Base-by-base conservation (phyloP, 2,113 vertebrate genomes). In the Phasianus colchicus region DNA sequence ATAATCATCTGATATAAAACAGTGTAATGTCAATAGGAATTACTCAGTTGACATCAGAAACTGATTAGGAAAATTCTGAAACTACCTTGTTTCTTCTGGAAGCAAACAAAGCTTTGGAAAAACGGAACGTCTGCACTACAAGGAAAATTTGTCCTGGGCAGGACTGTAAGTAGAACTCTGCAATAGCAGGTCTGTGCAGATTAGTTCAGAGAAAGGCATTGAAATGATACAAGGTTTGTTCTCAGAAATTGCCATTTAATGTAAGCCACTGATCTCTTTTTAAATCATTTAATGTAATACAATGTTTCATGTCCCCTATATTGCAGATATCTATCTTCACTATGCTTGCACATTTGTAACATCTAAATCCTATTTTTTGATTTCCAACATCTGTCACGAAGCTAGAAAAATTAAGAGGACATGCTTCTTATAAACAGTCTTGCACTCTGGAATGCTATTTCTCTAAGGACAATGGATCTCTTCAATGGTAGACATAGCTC, bases 91-190 rank as follows among this genome's bases (percentile, higher is more conserved):
- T 66, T 66, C 36, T 65, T 83, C 67, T 20, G 38, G 40, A 83
- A 85, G 52, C 5, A 54, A 18, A 58, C 3, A 63, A 3, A 82
- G 14, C 22, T 66, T 89, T 57, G 8, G 83, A 45, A 82, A 92
- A 82, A 76, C 2, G 1, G 3, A 65, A 47, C 5, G 1, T 48
- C 19, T 77, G 3, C 3, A 38, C 16, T 40, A 4, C 32, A 3
- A 29, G 65, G 38, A 71, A 60, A 84, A 32, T 79, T 43, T 81
- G 4, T 88, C 13, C 18, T 86, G 3, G 30, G 3, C 21, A 58
- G 21, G 24, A 71, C 40, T 54, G 13, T 0, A 58, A 69, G n/a
- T 70, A 27, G 55, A 73, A 70, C 13, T 8, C 6, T 29, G 7
- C 50, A 47, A 22, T 36, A 74, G 10, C 18, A 60, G 70, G 27